Percentiles rank a stretch among this genome's conserved stretches.
Evolutionary conservation across 2,113 vertebrate species (phyloP).

Genomic region (Tupaia tana): DNA sequence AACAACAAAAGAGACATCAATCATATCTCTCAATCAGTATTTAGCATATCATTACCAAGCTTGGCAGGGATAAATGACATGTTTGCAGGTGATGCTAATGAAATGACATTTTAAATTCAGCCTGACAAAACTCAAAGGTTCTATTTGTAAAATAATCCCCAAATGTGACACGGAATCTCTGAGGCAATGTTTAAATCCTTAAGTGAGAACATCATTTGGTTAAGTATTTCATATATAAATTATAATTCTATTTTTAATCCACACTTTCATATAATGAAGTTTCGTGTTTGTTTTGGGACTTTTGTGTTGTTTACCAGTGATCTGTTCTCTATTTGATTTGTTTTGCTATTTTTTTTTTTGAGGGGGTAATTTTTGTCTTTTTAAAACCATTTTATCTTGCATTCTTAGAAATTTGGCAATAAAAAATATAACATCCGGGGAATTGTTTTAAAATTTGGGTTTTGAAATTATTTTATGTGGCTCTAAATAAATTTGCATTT

Average conservation of each 20-base stretch:
- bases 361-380: not conserved
- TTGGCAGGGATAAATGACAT: slow-evolving; percentile 47
- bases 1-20: slow-evolving; percentile 42
- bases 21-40: slow-evolving; percentile 45
- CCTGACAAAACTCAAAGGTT: slow-evolving; percentile 54
- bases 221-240: not conserved
- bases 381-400: not conserved
- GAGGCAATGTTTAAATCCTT: slow-evolving; percentile 2
- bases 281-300: not conserved
- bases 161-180: not conserved
- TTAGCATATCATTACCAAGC: slow-evolving; percentile 40
- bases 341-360: not conserved
- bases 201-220: not conserved
- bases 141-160: slow-evolving; percentile 39
- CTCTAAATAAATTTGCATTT: not conserved
- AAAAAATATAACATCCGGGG: not conserved
- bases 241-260: slow-evolving; percentile 33
- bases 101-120: slow-evolving; percentile 61
- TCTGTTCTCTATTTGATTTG: not conserved
- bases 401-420: not conserved
- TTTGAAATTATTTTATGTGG: not conserved
- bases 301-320: not conserved
- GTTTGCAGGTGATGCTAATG: slow-evolving; percentile 58
- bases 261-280: not conserved
- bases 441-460: not conserved